Percentiles rank a stretch among this genome's conserved stretches.
Evolutionary conservation across 2,797 vertebrate species (phyloP).

Genomic region (Gila robusta): DNA sequence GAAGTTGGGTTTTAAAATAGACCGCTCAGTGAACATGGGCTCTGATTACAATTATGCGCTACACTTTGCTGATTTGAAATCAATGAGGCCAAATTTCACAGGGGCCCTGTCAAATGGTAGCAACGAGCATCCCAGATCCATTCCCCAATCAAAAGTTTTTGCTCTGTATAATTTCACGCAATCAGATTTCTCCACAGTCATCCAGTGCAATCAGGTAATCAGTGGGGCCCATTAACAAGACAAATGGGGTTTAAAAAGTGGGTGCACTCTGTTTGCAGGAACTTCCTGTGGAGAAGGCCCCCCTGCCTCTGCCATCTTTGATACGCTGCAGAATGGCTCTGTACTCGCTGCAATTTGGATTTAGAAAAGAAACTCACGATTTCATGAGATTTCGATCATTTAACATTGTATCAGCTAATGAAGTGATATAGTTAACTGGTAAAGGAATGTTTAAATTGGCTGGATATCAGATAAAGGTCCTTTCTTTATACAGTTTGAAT

Average conservation of each 20-base stretch:
- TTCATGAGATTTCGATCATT: constrained; percentile 32
- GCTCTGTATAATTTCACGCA: constrained; percentile 88
- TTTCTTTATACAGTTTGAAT: constrained; percentile 12
- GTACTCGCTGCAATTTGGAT: constrained; percentile 65
- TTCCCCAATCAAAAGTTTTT: constrained; percentile 87
- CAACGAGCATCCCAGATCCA: constrained; percentile 81
- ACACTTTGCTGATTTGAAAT: constrained; percentile 87
- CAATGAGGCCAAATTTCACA: constrained; percentile 85
- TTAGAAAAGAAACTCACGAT: constrained; percentile 29
- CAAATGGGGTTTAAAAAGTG: constrained; percentile 87
- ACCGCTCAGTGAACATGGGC: constrained; percentile 72
- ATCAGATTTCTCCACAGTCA: constrained; percentile 90
- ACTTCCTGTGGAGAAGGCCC: constrained; percentile 83
- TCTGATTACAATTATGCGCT: constrained; percentile 87
- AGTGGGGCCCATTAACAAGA: constrained; percentile 87
- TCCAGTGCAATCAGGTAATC: constrained; percentile 90
- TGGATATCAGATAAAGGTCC: constrained; percentile 22
- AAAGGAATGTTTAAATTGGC: constrained; percentile 15
- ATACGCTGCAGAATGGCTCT: constrained; percentile 76
- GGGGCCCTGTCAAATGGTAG: constrained; percentile 79
- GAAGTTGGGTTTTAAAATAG: constrained; percentile 77
- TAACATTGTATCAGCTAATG: constrained; percentile 15
- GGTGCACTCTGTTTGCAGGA: constrained; percentile 86
- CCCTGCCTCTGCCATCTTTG: constrained; percentile 75
- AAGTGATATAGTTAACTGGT: background rate